Base-by-base conservation (phyloP, 2,797 vertebrate genomes). In the Zenarchopterus dispar region DNA sequence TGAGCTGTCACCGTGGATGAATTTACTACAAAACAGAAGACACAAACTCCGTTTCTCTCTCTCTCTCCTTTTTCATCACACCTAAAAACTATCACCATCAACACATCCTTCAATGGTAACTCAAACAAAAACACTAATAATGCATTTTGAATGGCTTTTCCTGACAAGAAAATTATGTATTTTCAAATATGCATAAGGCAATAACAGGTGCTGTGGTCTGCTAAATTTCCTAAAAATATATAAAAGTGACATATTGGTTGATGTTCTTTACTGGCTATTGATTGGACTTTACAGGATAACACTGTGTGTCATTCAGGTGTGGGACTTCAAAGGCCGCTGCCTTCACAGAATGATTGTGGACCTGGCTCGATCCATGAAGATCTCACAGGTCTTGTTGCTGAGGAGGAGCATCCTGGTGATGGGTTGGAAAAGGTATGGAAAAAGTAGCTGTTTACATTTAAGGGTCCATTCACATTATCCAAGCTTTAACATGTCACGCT, bases 311-410 rank as follows among this genome's bases (percentile, higher is more conserved):
- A 24, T 62, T 59, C 67, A 94, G 94, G 80, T 94, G 41, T 95
- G 94, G 94, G 93, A 94, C 87, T 95, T 95, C 59, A 94, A 87
- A 2, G 94, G 95, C 18, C 88, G 80, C 67, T 94, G 92, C 82
- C 91, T 92, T 62, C 91, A 92, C 78, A 81, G 82, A 55, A 88
- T 94, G 80, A 90, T 77, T 8, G 87, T 74, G 5, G 91, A 92
- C 18, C 78, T 82, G 75, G 91, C 89, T 24, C 77, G 63, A 51
- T 42, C 82, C 46, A 92, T 67, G 54, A 84, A 78, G 24, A 92
- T 93, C 81, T 93, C 89, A 9, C 92, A 92, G 72, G 86, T 93
- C 31, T 68, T 95, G 56, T 70, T 93, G 66, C 75, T 94, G 46
- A 91, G 80, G 87, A 91, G 88, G 70, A 91, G 85, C 24, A 70